phyloP scores from a whole-genome alignment of 2,113 vertebrate genomes.

The Nipponia nippon region DNA sequence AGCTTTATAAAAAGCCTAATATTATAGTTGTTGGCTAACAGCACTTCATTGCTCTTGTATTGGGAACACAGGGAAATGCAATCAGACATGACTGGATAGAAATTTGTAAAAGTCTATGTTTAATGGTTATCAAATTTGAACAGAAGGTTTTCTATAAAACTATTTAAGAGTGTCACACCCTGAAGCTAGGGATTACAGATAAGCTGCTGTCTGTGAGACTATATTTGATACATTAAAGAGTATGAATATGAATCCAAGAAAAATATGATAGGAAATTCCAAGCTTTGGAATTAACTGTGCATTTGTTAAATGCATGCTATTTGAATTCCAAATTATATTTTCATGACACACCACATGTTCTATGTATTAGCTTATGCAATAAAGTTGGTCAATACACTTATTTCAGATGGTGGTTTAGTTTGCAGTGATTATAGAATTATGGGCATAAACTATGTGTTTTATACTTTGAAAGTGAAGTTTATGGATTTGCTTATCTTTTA shows the following conservation, averaged over 20 bases:
- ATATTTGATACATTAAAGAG: background rate
- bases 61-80: background rate
- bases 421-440: background rate
- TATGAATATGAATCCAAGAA: background rate
- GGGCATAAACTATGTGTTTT: background rate
- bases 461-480: background rate
- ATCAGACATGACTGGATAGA: background rate
- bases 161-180: background rate
- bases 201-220: constrained; percentile 1
- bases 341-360: background rate
- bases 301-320: background rate
- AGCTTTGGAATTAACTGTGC: background rate
- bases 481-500: background rate
- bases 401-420: background rate
- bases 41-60: background rate
- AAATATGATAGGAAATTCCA: constrained; percentile 1
- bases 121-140: constrained; percentile 45
- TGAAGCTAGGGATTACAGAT: constrained; percentile 26
- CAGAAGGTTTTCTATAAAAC: background rate
- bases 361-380: background rate
- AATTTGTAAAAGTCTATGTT: background rate
- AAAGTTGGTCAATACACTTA: background rate
- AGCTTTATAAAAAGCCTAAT: background rate
- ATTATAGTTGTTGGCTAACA: background rate
- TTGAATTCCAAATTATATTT: constrained; percentile 18